Evolutionary conservation across 2,113 vertebrate genomes (phyloP).

Genomic region (Cranoglanis bouderius): DNA sequence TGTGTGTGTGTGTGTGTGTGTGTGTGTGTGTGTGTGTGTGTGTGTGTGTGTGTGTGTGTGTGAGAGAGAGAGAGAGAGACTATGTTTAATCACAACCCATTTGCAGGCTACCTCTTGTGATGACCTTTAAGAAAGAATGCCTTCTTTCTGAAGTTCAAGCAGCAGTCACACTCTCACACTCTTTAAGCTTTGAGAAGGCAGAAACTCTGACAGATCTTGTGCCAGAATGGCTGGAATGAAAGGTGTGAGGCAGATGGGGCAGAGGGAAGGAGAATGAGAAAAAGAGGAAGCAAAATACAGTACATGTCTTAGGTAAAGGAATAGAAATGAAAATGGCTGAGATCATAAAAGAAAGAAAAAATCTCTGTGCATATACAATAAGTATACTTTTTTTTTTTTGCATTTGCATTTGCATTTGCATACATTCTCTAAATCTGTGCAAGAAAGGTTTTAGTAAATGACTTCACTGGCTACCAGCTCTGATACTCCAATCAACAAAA

Average conservation of each 20-base stretch:
- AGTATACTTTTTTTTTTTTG: not conserved
- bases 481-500: not conserved
- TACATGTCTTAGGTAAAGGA: not conserved
- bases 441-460: not conserved
- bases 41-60: not conserved
- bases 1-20: not conserved
- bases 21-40: not conserved
- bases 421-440: not conserved
- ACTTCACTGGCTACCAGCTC: not conserved
- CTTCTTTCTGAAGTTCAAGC: conserved; percentile 44
- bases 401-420: not conserved
- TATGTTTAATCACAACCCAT: conserved; percentile 54
- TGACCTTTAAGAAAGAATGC: conserved; percentile 37
- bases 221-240: conserved; percentile 45
- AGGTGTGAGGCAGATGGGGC: conserved; percentile 23
- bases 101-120: conserved; percentile 60
- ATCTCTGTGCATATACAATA: not conserved
- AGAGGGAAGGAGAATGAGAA: conserved; percentile 6
- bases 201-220: conserved; percentile 31
- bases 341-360: not conserved
- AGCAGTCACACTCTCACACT: conserved; percentile 22
- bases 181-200: conserved; percentile 40
- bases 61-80: not conserved
- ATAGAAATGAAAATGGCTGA: not conserved
- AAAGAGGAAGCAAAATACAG: not conserved